Conservation (phyloP, 2,888 invertebrate genomes). For the Bellardia pandia region DNA sequence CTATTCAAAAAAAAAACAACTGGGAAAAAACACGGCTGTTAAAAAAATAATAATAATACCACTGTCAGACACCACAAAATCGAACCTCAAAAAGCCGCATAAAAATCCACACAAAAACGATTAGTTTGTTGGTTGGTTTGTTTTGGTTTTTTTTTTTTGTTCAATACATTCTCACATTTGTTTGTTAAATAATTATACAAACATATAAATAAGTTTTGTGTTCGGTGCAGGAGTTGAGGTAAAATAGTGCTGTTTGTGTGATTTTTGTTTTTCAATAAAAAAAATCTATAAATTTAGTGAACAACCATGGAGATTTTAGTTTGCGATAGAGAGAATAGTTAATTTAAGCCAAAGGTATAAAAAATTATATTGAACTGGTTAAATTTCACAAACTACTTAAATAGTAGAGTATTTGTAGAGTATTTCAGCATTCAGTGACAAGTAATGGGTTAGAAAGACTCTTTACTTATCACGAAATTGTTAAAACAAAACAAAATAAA, state of each 20-base stretch:
- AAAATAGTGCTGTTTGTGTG: neutral
- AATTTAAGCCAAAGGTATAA: too few relatives aligned
- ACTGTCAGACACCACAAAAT: conserved; percentile 73
- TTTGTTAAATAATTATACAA: neutral
- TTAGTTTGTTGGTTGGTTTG: conserved; percentile 72
- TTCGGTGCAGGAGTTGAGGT: neutral
- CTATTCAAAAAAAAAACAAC: conserved; percentile 17
- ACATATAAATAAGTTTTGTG: neutral
- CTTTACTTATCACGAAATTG: too few relatives aligned
- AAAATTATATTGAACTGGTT: too few relatives aligned
- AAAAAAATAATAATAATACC: conserved; percentile 66
- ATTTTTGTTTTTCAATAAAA: conserved; percentile 13
- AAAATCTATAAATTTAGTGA: neutral
- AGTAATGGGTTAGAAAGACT: too few relatives aligned
- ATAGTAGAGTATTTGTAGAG: too few relatives aligned
- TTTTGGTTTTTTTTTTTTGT: conserved; percentile 27
- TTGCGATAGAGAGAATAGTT: neutral
- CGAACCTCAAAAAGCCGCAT: conserved; percentile 72
- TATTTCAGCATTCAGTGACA: too few relatives aligned
- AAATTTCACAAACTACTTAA: too few relatives aligned
- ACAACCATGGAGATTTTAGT: neutral
- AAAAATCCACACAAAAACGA: conserved; percentile 75
- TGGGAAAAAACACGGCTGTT: conserved; percentile 25
- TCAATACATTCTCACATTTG: conserved; percentile 3
- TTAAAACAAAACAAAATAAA: too few relatives aligned